Base-by-base conservation (phyloP, 2,888 invertebrate species). In the Ennomos erosarius region DNA sequence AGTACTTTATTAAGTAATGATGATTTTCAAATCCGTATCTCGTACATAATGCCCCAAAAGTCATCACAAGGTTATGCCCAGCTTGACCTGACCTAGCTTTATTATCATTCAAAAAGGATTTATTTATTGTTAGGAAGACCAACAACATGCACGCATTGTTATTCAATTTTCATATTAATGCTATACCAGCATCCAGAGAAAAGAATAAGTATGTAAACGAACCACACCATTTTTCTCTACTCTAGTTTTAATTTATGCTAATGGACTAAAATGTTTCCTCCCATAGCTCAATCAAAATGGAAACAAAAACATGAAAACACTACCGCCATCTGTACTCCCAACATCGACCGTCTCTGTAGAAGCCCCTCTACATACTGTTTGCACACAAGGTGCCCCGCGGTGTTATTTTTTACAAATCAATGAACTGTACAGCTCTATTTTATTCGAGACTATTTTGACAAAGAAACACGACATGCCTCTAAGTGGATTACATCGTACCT, bases 401-500 rank as follows among this genome's bases (percentile, higher is more conserved):
- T 74, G 88, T 70, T 78, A 78, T 80, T 89, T 88, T 90, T 91
- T 82, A 87, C 83, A 77, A 88, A 75, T 83, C 88, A 91, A 89
- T 88, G 89, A 89, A 83, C 85, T 84, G 76, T 81, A 69, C 56
- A 40, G 76, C 70, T 71, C 73, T 74, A 55, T 42, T 60, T 55
- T 59, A 55, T 60, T 51, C 52, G 35, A 45, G 33, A 59, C 75
- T 85, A 84, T 85, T 85, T 83, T 84, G 83, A 85, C 85, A 87
- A 88, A 86, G 86, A 82, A 79, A 82, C 70, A 74, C 83, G 82
- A 88, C 89, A 90, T 87, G 83, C 89, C 87, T 81, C 81, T 92
- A 92, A 92, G 92, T 92, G 89, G 92, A 92, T 92, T 91, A 92
- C 79, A n/a, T 51, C 54, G 33, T 59, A 70, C 78, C 79, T 83